These are phyloP conservation scores for Drosophila kikkawai DNA, from an alignment of 1,140 invertebrate species.

Conservation along the genomic window DNA sequence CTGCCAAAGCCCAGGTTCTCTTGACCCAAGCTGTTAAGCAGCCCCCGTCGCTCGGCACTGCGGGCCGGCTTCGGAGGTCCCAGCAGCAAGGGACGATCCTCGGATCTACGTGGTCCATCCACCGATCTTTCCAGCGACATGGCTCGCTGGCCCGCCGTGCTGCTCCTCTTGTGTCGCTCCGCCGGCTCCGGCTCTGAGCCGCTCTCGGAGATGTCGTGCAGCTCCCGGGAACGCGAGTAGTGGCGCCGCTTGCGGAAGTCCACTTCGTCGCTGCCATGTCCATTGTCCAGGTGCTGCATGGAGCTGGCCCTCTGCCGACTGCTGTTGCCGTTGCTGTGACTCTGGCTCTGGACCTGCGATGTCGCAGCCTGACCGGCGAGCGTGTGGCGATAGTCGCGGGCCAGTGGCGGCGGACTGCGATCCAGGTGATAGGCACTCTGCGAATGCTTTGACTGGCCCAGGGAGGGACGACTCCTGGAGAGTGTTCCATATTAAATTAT, in stretches of 20 bases:
- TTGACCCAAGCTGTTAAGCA: conserved; percentile 42
- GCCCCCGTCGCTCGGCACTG: conserved; percentile 70
- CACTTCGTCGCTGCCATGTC: conserved; percentile 70
- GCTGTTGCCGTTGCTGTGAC: conserved; percentile 4
- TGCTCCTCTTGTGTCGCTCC: conserved; percentile 69
- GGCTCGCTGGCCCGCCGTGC: conserved; percentile 49
- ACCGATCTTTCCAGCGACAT: conserved; percentile 72
- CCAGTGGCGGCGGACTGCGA: conserved; percentile 67
- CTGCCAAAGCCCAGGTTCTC: conserved; percentile 52
- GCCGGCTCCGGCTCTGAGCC: conserved; percentile 82
- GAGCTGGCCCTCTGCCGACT: conserved; percentile 75
- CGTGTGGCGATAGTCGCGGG: conserved; percentile 62
- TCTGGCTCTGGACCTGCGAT: conserved; percentile 1
- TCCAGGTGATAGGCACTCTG: conserved; percentile 82
- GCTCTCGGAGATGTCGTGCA: conserved; percentile 84
- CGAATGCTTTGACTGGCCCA: conserved; percentile 76
- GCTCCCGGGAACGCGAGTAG: conserved; percentile 77
- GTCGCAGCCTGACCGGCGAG: conserved; percentile 27
- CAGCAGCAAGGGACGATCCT: conserved; percentile 57
- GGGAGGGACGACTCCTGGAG: conserved; percentile 62
- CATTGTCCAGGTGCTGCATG: conserved; percentile 81
- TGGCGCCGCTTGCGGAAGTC: conserved; percentile 80
- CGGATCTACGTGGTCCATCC: conserved; percentile 45
- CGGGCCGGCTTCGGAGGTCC: conserved; percentile 82
- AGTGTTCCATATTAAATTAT: background rate